phyloP scores from a whole-genome alignment of 2,113 vertebrate genomes.

The Microcebus murinus region DNA sequence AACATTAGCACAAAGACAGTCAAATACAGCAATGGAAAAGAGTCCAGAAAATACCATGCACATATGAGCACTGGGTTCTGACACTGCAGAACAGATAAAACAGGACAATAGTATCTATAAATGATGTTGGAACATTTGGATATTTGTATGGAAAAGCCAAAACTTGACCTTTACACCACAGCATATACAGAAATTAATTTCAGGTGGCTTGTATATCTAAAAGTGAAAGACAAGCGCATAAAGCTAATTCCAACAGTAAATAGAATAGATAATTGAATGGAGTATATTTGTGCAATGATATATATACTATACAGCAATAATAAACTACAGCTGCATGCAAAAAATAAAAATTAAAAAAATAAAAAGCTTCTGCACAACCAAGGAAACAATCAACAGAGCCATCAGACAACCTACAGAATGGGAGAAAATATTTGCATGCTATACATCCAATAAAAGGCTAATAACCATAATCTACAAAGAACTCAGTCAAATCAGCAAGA shows the following conservation, averaged over 20 bases:
- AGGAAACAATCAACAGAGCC: no score
- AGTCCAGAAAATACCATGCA: neutral
- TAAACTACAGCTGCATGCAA: neutral
- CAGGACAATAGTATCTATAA: neutral
- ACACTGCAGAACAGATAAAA: neutral
- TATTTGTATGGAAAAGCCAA: neutral
- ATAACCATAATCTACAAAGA: no score
- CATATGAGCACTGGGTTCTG: neutral
- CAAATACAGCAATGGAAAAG: neutral
- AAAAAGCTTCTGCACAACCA: no score
- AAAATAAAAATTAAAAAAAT: no score
- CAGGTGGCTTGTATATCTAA: neutral
- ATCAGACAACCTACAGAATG: no score
- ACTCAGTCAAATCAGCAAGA: no score
- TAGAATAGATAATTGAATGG: neutral
- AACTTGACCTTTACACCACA: neutral
- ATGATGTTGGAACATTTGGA: neutral
- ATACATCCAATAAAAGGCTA: no score
- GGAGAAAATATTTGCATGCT: no score
- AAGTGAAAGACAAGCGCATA: neutral
- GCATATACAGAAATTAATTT: neutral
- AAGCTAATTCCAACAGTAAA: neutral
- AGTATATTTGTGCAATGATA: neutral
- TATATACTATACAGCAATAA: neutral
- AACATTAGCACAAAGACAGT: neutral